Evolutionary conservation across 2,888 invertebrate genomes (phyloP).

Genomic region (Athrips mouffetella): DNA sequence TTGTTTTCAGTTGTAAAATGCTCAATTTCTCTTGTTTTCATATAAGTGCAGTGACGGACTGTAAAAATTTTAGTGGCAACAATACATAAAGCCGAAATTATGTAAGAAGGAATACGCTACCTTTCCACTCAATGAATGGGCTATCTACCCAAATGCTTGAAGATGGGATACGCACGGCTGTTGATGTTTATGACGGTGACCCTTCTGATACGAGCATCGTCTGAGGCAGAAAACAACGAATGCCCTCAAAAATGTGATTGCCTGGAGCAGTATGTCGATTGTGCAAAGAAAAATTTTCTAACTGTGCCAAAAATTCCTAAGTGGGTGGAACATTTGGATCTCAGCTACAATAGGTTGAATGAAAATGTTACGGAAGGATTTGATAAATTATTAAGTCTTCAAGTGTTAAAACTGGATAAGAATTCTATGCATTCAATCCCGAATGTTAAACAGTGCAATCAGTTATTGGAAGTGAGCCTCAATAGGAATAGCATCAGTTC

Average conservation of each 20-base stretch:
- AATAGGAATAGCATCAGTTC: constrained; percentile 81
- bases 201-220: constrained; percentile 46
- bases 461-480: constrained; percentile 79
- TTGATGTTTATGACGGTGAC: constrained; percentile 61
- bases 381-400: constrained; percentile 51
- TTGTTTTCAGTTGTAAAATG: constrained; percentile 47
- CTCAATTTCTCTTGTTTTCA: constrained; percentile 39
- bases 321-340: constrained; percentile 88
- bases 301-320: constrained; percentile 85
- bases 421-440: constrained; percentile 78
- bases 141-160: constrained; percentile 64
- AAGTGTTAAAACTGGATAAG: constrained; percentile 74
- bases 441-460: constrained; percentile 67
- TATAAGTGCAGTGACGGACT: constrained; percentile 42
- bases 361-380: constrained; percentile 59
- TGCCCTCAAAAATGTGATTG: constrained; percentile 86
- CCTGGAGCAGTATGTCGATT: constrained; percentile 85
- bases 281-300: constrained; percentile 83
- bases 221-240: constrained; percentile 60
- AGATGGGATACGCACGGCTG: constrained; percentile 72
- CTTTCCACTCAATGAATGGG: constrained; percentile 50
- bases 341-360: constrained; percentile 67
- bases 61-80: constrained; percentile 37
- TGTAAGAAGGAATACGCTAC: constrained; percentile 53
- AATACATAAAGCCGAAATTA: constrained; percentile 46